A percentile compares a stretch with the other conserved stretches of the same genome.
Evolutionary conservation across 2,113 vertebrate species (phyloP).

Genomic region (Podarcis raffonei): DNA sequence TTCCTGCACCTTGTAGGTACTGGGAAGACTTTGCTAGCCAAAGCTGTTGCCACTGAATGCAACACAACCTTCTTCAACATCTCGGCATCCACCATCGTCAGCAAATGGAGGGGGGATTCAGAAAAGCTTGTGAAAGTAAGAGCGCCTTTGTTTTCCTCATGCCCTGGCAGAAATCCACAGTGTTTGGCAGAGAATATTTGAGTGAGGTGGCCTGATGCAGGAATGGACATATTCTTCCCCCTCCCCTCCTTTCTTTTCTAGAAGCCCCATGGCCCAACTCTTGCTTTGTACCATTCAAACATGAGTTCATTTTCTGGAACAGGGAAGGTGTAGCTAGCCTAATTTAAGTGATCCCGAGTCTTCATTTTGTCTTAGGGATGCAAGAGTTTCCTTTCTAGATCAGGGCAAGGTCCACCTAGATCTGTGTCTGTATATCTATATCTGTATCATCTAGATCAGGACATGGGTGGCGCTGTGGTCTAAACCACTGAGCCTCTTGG

Average conservation of each 20-base stretch:
- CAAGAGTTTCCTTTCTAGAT: background rate
- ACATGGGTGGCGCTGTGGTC: too few relatives aligned
- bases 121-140: conserved; percentile 95
- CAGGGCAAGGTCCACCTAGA: background rate
- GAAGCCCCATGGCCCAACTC: too few relatives aligned
- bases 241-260: too few relatives aligned
- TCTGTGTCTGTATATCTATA: too few relatives aligned
- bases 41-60: conserved; percentile 96
- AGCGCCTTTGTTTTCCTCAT: background rate
- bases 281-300: too few relatives aligned
- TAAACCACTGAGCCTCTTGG: too few relatives aligned
- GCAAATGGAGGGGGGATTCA: conserved; percentile 98
- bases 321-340: background rate
- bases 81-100: conserved; percentile 96
- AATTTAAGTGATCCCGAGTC: background rate
- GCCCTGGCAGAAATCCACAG: background rate
- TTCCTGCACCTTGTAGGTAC: conserved; percentile 78
- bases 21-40: conserved; percentile 94
- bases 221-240: background rate
- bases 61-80: conserved; percentile 98
- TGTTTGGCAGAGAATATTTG: background rate
- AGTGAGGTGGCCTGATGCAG: background rate
- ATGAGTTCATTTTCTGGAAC: background rate
- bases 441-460: too few relatives aligned
- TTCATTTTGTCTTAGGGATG: background rate